Percentiles rank a stretch among this genome's conserved stretches.
phyloP scores from a whole-genome alignment of 2,797 vertebrate species.

The Arremon brunneinucha region DNA sequence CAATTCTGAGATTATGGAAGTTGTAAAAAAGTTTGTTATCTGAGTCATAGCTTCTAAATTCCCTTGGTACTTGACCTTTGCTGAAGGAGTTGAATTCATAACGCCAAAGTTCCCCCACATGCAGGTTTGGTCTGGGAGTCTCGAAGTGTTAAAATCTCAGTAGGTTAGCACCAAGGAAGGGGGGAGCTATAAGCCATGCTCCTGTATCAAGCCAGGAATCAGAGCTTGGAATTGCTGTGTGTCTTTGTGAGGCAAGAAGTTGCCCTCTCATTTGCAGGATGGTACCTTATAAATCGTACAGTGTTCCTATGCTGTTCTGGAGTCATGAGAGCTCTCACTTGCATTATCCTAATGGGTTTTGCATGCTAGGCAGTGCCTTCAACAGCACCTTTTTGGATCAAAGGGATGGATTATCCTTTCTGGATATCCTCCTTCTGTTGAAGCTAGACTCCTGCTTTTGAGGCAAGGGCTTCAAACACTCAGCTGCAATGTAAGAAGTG shows the following conservation, averaged over 20 bases:
- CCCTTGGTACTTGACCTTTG: not conserved
- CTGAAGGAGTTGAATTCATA: not conserved
- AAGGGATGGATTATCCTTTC: not conserved
- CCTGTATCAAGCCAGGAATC: not conserved
- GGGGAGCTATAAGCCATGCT: not conserved
- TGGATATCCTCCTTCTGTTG: not conserved
- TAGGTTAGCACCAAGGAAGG: not conserved
- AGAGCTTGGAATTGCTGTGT: not conserved
- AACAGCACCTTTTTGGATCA: not conserved
- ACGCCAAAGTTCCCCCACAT: accelerated
- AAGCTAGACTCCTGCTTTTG: not conserved
- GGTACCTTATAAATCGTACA: not conserved
- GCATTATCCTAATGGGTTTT: not conserved
- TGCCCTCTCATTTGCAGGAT: not conserved
- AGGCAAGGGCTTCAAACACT: not conserved
- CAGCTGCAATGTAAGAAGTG: not conserved
- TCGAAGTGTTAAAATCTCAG: not conserved
- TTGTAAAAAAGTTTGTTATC: not conserved
- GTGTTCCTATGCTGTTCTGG: not conserved
- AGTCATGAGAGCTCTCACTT: not conserved
- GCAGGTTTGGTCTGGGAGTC: not conserved
- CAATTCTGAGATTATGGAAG: not conserved
- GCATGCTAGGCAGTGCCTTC: not conserved
- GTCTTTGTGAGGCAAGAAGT: not conserved
- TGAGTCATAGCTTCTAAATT: not conserved